Percentiles rank a stretch among this genome's conserved stretches.
Conservation (phyloP, 2,113 vertebrate species). For the Falcunculus frontatus region DNA sequence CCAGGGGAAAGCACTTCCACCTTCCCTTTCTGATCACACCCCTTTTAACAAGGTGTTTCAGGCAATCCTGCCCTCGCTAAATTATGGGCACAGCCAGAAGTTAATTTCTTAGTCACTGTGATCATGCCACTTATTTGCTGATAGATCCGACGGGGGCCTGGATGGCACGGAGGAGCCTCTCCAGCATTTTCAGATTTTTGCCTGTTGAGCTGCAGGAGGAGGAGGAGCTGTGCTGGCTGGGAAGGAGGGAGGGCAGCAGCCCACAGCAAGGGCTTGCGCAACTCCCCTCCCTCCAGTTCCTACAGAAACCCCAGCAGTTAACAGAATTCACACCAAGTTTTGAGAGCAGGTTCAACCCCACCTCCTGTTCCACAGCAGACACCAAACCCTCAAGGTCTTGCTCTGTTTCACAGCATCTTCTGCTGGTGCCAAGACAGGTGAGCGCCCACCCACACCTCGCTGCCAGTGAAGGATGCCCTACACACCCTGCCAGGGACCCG, state of each 20-base stretch:
- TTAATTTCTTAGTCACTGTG: not conserved
- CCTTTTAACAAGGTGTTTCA: accelerated
- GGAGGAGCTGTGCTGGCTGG: not conserved
- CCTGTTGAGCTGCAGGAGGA: not conserved
- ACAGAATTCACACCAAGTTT: not conserved
- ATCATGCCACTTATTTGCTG: not conserved
- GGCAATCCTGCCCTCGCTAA: not conserved
- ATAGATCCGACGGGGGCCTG: accelerated
- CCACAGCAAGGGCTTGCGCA: not conserved
- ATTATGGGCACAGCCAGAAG: not conserved
- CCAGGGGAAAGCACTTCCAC: not conserved
- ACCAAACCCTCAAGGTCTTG: not conserved
- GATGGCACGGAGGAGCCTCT: accelerated
- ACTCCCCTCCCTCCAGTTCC: not conserved
- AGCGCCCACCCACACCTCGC: accelerated
- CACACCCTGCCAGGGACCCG: not conserved
- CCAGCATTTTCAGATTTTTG: not conserved
- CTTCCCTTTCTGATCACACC: accelerated
- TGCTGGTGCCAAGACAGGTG: not conserved
- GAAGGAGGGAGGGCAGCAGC: not conserved
- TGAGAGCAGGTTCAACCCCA: not conserved
- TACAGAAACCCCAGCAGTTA: not conserved
- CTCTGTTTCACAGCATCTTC: not conserved
- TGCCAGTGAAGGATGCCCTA: not conserved
- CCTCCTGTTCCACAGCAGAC: not conserved